Base-by-base conservation (phyloP, 1,140 invertebrate genomes). In the Grapholita molesta region DNA sequence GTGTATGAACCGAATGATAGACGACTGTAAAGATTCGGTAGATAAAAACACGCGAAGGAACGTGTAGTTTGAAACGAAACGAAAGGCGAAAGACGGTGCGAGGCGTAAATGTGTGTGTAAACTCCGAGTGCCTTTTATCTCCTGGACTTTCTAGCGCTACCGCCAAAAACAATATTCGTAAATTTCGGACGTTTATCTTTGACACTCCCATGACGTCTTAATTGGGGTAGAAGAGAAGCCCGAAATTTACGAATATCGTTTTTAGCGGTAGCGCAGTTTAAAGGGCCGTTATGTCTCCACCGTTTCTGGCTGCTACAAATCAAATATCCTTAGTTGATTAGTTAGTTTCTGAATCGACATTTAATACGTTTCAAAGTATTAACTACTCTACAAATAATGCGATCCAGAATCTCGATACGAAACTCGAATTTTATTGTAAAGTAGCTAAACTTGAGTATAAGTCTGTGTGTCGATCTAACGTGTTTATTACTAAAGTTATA, bases 331-430 rank as follows among this genome's bases (percentile, higher is more conserved):
- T 48, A 48, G 18, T 15, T 7, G n/a, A n/a, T n/a, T n/a, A n/a
- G 18, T 48, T n/a, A n/a, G n/a, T n/a, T n/a, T n/a, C n/a, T n/a
- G n/a, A 18, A 11, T 0, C 4, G 12, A 5, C 38, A 12, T 21
- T 48, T 15, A 48, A 12, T 48, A 9, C 4, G 38, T 2, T 30
- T 18, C 38, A 9, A 21, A 21, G 15, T 8, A 8, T 0, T 48
- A 48, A 15, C 9, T 2, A 0, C 7, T 8, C 30, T 30, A 28
- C n/a, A n/a, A n/a, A n/a, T n/a, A n/a, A n/a, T n/a, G n/a, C 24
- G 53, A 28, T 61, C 11, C 32, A 61, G 25, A 61, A 61, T 61
- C 55, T 61, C 55, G 6, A 28, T 61, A 28, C 55, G 55, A 61
- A 61, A 57, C 24, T 28, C 25, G n/a, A 57, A 53, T 21, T 18